phyloP scores from a whole-genome alignment of 2,888 invertebrate species.

The Tillus elongatus region DNA sequence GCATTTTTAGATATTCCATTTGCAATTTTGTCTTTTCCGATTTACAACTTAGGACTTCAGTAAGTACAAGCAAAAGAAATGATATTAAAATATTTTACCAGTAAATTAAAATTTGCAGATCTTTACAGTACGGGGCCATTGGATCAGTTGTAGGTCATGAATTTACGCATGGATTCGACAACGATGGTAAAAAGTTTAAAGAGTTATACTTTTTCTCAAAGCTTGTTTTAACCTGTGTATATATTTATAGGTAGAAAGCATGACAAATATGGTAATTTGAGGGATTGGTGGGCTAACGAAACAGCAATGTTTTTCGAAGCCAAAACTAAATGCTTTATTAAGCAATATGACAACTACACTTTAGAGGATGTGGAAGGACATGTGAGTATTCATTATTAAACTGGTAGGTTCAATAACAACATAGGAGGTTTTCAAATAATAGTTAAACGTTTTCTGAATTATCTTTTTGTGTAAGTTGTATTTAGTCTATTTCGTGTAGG shows the following conservation, averaged over 20 bases:
- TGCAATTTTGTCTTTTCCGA: conserved; percentile 75
- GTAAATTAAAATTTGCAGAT: no score
- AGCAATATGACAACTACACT: conserved; percentile 68
- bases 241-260: conserved; percentile 73
- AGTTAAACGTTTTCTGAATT: no score
- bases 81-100: conserved; percentile 11
- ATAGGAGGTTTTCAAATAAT: no score
- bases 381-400: conserved; percentile 45
- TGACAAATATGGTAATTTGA: conserved; percentile 73
- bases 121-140: conserved; percentile 73
- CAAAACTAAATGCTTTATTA: conserved; percentile 72
- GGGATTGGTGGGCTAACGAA: conserved; percentile 83
- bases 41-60: conserved; percentile 77
- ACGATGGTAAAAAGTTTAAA: conserved; percentile 36
- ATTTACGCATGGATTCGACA: conserved; percentile 52
- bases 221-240: conserved; percentile 15
- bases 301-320: conserved; percentile 68
- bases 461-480: no score
- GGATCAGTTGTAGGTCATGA: conserved; percentile 73
- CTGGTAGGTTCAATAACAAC: no score
- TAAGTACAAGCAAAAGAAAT: conserved; percentile 47
- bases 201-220: conserved; percentile 9
- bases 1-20: conserved; percentile 68
- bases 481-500: no score
- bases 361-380: conserved; percentile 53